Evolutionary conservation across 2,888 invertebrate genomes (phyloP).

Genomic region (Augochlorella aurata): DNA sequence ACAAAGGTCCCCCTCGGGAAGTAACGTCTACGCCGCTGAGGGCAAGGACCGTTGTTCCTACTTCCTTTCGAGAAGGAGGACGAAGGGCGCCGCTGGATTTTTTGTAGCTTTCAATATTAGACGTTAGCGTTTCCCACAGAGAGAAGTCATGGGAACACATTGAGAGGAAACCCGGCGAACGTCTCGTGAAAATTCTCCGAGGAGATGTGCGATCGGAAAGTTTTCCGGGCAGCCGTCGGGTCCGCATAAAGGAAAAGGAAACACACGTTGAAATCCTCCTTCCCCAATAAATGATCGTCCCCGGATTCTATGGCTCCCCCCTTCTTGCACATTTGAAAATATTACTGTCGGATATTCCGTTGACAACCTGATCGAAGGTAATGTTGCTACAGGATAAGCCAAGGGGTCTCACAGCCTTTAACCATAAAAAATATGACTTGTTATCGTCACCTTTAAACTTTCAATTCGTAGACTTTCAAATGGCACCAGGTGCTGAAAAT

Average conservation of each 20-base stretch:
- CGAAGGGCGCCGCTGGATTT: constrained; percentile 70
- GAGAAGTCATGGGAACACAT: constrained; percentile 75
- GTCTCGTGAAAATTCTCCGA: constrained; percentile 69
- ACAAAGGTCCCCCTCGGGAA: neutral
- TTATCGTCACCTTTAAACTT: neutral
- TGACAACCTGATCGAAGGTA: constrained; percentile 9
- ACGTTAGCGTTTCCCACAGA: constrained; percentile 81
- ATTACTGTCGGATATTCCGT: neutral
- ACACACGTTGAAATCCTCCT: constrained; percentile 44
- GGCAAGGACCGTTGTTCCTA: constrained; percentile 77
- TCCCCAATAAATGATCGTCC: constrained; percentile 21
- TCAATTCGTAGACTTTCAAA: neutral
- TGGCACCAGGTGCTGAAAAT: too few relatives aligned
- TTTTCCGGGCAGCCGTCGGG: constrained; percentile 41
- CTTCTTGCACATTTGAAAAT: neutral
- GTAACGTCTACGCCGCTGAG: constrained; percentile 71
- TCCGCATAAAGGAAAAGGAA: constrained; percentile 52
- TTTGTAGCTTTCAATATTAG: constrained; percentile 79
- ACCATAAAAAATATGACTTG: neutral
- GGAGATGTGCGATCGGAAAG: constrained; percentile 71
- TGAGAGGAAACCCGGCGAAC: constrained; percentile 33
- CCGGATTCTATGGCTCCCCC: neutral
- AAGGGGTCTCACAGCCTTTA: neutral
- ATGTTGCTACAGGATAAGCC: neutral
- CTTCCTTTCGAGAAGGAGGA: constrained; percentile 73